A percentile compares a stretch with the other conserved stretches of the same genome.
phyloP scores from a whole-genome alignment of 2,797 vertebrate genomes.

The Poecilia wingei region DNA sequence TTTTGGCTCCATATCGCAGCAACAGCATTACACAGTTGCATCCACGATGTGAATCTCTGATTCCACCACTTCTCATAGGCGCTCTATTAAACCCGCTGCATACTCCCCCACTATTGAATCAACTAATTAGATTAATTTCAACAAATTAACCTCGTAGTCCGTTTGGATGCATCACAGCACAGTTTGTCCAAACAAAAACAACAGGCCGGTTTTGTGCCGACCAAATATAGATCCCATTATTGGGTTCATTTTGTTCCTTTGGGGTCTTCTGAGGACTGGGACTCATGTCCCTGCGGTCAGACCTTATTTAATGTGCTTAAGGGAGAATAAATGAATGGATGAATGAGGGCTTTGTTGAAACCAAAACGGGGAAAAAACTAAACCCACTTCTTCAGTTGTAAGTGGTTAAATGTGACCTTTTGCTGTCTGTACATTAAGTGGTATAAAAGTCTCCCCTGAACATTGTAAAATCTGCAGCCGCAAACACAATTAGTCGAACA shows the following conservation, averaged over 20 bases:
- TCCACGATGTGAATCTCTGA: neutral
- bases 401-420: slow-evolving; percentile 35
- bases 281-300: slow-evolving; percentile 36
- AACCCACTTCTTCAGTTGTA: slow-evolving; percentile 38
- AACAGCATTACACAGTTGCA: neutral
- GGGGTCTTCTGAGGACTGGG: slow-evolving; percentile 40
- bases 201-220: neutral
- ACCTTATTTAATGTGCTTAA: slow-evolving; percentile 37
- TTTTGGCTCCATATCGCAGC: neutral
- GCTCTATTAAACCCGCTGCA: neutral
- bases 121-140: neutral
- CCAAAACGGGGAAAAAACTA: neutral
- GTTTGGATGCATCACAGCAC: neutral
- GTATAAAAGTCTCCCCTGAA: neutral
- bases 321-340: slow-evolving; percentile 16
- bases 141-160: neutral
- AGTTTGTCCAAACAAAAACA: neutral
- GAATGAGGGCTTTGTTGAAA: slow-evolving; percentile 65
- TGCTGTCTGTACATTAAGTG: slow-evolving; percentile 10
- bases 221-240: slow-evolving; percentile 36
- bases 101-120: neutral
- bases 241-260: slow-evolving; percentile 27
- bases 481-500: neutral
- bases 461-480: neutral
- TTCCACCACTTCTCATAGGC: neutral